These are phyloP conservation scores for Penaeus chinensis DNA, from an alignment of 1,140 invertebrate species.

Conservation along the genomic window DNA sequence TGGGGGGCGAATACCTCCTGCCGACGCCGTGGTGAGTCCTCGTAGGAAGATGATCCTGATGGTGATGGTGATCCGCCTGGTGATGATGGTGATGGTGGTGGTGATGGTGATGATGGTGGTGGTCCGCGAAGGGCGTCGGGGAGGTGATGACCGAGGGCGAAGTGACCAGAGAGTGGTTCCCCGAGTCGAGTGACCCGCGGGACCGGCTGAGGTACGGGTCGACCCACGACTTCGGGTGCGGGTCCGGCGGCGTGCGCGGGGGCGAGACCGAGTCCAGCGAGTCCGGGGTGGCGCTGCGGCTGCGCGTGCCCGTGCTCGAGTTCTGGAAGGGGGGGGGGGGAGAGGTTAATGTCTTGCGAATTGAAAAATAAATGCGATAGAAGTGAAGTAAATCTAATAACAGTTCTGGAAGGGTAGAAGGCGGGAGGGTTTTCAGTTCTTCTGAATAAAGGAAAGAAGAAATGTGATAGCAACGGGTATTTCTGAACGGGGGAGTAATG, in stretches of 20 bases:
- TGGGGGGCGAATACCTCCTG: slow-evolving; percentile 43
- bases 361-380: no score
- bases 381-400: not conserved
- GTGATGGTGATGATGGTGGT: slow-evolving; percentile 17
- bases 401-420: not conserved
- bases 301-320: slow-evolving; percentile 78
- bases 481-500: no score
- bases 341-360: no score
- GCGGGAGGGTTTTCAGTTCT: no score
- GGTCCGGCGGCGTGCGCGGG: slow-evolving; percentile 64
- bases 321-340: slow-evolving; percentile 8
- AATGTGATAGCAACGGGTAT: no score
- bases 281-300: slow-evolving; percentile 87
- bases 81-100: not conserved
- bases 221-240: slow-evolving; percentile 56
- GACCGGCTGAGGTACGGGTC: slow-evolving; percentile 61
- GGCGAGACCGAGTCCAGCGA: slow-evolving; percentile 75
- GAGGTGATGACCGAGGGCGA: slow-evolving; percentile 41
- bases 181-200: slow-evolving; percentile 54
- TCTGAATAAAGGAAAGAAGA: no score
- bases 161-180: slow-evolving; percentile 51
- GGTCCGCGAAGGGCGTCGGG: slow-evolving; percentile 30
- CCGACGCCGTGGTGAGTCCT: not conserved
- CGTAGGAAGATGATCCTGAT: not conserved
- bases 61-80: slow-evolving; percentile 7